Percentiles rank a stretch among this genome's conserved stretches.
Conservation (phyloP, 1,140 invertebrate species). For the Acromyrmex echinatior region DNA sequence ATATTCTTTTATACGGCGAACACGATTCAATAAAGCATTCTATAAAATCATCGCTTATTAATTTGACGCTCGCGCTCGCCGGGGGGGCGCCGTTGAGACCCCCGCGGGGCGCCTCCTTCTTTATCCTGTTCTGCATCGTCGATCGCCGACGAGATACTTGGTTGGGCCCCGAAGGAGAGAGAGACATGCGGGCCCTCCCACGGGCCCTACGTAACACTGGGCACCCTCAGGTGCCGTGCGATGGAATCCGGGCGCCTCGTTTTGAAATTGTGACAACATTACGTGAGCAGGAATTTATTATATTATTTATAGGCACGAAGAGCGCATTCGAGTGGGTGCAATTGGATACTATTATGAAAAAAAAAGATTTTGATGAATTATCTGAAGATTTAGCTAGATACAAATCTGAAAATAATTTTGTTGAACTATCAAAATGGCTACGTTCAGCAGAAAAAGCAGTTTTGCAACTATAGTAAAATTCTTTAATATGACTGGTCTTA, state of each 20-base stretch:
- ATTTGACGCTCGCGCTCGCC: conserved; percentile 83
- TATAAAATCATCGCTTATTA: conserved; percentile 87
- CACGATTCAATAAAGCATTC: conserved; percentile 84
- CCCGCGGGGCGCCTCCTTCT: conserved; percentile 74
- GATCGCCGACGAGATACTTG: conserved; percentile 75
- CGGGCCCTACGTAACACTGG: conserved; percentile 24
- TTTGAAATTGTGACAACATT: conserved; percentile 43
- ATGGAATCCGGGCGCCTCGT: conserved; percentile 5
- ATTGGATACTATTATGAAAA: too few relatives aligned
- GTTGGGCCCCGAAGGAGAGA: neutral
- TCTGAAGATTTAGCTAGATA: too few relatives aligned
- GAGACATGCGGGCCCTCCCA: conserved; percentile 16
- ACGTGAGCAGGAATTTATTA: conserved; percentile 6
- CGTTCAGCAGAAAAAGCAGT: too few relatives aligned
- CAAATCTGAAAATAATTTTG: too few relatives aligned
- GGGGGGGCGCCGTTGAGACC: conserved; percentile 81
- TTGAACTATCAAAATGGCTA: too few relatives aligned
- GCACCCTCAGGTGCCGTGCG: conserved; percentile 4
- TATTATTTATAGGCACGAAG: conserved; percentile 6
- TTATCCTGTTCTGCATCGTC: conserved; percentile 78
- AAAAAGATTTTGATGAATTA: too few relatives aligned
- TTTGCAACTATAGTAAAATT: too few relatives aligned
- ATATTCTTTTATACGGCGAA: conserved; percentile 80
- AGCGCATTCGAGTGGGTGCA: too few relatives aligned
- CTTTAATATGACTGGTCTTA: too few relatives aligned